Evolutionary conservation across 1,140 invertebrate species (phyloP), one percentile per base, ranked within the genome.

Genomic region (Meloidogyne floridensis): DNA sequence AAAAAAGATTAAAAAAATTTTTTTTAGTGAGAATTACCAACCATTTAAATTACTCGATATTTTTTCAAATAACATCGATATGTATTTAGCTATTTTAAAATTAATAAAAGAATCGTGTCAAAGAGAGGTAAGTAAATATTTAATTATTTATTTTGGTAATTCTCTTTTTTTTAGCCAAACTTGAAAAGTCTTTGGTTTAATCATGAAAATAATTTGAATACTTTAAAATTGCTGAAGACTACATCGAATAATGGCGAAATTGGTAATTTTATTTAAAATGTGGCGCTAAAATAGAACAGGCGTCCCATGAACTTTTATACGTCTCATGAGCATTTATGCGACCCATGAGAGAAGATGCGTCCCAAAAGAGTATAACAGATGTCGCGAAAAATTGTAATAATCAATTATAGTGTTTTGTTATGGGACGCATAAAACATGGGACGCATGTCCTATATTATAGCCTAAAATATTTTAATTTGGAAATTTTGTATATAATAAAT

Each of bases 21-120:
- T 71, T 79, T 70, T 79, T 72, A 79, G 77, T 72, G 77, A 18
- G 2, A 51, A 15, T 20, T 79, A 71, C 47, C 77, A 69, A 47
- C 77, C 77, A 51, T 79, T 79, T 10, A 72, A 79, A 5, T 71
- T 79, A 72, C 59, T 79, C 20, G 65, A 79, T 65, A 11, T 9
- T 8, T 32, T 79, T 51, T 65, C 65, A 18, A 79, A 10, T 53
- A 43, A 79, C 18, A 79, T 65, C 54, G 77, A 79, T 51, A 42
- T 79, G 32, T 79, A 79, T 72, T 69, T 71, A 11, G n/a, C 65
- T 51, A 71, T 79, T 69, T 51, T 79, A 10, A 79, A 79, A 79
- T 53, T 79, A 51, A 79, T n/a, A 51, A 32, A 11, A 47, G 77
- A 79, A 72, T 72, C 72, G 13, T 79, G 77, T 53, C 69, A 79